Percentiles rank a stretch among this genome's conserved stretches.
Evolutionary conservation across 1,140 invertebrate species (phyloP).

Genomic region (Solen grandis): DNA sequence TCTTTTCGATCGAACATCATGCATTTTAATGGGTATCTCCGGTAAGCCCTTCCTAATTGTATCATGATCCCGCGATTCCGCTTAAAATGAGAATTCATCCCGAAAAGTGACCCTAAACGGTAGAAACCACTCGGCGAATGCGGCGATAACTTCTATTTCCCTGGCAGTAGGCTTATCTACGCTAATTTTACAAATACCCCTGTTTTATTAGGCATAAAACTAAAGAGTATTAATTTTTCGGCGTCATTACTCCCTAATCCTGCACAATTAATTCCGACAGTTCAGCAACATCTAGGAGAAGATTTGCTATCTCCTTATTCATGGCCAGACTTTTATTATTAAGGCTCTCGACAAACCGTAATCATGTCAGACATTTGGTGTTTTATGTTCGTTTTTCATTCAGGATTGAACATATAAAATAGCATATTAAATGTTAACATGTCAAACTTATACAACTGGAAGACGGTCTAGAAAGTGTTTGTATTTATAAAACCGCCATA

Average conservation of each 20-base stretch:
- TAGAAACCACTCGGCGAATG: constrained; percentile 5
- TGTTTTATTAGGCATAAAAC: constrained; percentile 54
- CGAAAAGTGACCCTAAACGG: constrained; percentile 54
- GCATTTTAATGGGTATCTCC: constrained; percentile 45
- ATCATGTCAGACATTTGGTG: constrained; percentile 18
- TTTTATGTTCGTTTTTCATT: constrained; percentile 19
- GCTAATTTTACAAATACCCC: constrained; percentile 48
- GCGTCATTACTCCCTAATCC: constrained; percentile 50
- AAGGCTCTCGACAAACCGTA: constrained; percentile 17
- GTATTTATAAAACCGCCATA: not conserved
- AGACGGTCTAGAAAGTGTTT: not conserved
- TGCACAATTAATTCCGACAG: constrained; percentile 39
- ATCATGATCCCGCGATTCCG: constrained; percentile 35
- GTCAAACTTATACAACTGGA: constrained; percentile 19
- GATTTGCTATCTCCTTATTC: not conserved
- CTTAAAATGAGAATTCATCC: constrained; percentile 51
- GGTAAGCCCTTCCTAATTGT: constrained; percentile 49
- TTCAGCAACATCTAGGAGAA: not conserved
- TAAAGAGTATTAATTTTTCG: constrained; percentile 59
- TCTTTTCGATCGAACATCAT: constrained; percentile 43
- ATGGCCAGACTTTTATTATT: constrained; percentile 31
- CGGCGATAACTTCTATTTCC: constrained; percentile 17
- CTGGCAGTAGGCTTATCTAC: constrained; percentile 9
- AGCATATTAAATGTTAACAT: constrained; percentile 25
- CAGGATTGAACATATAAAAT: constrained; percentile 37